These are phyloP conservation scores for Aplidium turbinatum DNA, from an alignment of 23 tunicate species.

Conservation along the genomic window DNA sequence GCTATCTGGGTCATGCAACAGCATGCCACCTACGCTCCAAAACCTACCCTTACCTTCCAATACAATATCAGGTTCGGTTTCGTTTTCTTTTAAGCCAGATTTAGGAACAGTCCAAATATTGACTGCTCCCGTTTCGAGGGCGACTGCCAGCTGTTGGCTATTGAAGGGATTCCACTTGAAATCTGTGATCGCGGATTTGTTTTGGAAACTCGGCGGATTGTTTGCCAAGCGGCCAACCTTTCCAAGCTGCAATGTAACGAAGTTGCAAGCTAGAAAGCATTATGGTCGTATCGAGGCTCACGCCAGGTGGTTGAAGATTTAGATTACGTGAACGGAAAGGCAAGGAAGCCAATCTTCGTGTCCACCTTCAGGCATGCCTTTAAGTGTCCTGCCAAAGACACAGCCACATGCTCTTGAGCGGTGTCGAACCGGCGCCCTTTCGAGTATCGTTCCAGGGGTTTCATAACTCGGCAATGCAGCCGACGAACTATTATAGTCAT, in stretches of 20 bases:
- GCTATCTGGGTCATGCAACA: background rate
- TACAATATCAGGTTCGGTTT: conserved; percentile 32
- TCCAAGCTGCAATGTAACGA: conserved; percentile 42
- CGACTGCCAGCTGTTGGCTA: conserved; percentile 51
- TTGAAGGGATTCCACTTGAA: conserved; percentile 85
- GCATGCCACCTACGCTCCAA: background rate
- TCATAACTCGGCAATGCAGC: too few relatives aligned
- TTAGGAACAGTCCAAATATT: conserved; percentile 78
- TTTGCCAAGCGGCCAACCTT: conserved; percentile 56
- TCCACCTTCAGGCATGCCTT: too few relatives aligned
- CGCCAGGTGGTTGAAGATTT: too few relatives aligned
- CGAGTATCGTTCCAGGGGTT: too few relatives aligned
- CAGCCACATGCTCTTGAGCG: too few relatives aligned
- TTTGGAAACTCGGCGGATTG: conserved; percentile 36
- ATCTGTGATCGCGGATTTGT: conserved; percentile 48
- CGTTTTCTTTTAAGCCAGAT: conserved; percentile 23
- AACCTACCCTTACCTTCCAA: conserved; percentile 44
- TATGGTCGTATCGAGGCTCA: too few relatives aligned
- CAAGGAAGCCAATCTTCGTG: too few relatives aligned
- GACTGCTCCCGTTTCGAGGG: conserved; percentile 53
- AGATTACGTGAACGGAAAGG: too few relatives aligned
- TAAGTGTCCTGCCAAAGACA: too few relatives aligned
- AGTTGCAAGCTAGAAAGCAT: too few relatives aligned
- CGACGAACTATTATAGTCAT: too few relatives aligned
- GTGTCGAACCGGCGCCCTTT: too few relatives aligned